phyloP scores from a whole-genome alignment of 2,113 vertebrate genomes.

The Salvator merianae region DNA sequence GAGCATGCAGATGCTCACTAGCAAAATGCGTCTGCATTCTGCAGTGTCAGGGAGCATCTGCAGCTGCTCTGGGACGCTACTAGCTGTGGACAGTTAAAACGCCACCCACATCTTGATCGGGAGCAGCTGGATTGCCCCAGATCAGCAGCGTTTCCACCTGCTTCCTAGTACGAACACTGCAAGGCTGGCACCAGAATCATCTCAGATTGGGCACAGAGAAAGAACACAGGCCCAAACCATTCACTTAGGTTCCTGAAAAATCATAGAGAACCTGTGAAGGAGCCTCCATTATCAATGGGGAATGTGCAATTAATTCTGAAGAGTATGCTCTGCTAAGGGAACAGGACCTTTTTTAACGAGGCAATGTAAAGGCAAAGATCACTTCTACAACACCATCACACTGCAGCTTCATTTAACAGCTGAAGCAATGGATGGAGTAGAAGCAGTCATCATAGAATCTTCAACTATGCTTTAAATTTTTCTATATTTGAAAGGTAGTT shows the following conservation, averaged over 20 bases:
- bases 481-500: background rate
- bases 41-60: too few species aligned
- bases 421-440: too few species aligned
- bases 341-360: background rate
- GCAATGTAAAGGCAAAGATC: background rate
- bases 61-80: too few species aligned
- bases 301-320: background rate
- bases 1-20: too few species aligned
- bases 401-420: background rate
- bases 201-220: background rate
- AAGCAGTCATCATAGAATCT: background rate
- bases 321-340: background rate
- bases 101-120: too few species aligned
- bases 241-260: background rate
- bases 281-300: background rate
- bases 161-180: too few species aligned
- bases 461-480: background rate
- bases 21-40: too few species aligned
- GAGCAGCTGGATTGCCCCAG: too few species aligned
- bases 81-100: too few species aligned
- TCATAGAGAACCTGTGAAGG: background rate
- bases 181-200: too few species aligned
- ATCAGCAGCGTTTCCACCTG: too few species aligned
- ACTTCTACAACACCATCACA: background rate
- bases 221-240: background rate